Base-by-base conservation (phyloP, 2,888 invertebrate species). In the Julus scandinavius region DNA sequence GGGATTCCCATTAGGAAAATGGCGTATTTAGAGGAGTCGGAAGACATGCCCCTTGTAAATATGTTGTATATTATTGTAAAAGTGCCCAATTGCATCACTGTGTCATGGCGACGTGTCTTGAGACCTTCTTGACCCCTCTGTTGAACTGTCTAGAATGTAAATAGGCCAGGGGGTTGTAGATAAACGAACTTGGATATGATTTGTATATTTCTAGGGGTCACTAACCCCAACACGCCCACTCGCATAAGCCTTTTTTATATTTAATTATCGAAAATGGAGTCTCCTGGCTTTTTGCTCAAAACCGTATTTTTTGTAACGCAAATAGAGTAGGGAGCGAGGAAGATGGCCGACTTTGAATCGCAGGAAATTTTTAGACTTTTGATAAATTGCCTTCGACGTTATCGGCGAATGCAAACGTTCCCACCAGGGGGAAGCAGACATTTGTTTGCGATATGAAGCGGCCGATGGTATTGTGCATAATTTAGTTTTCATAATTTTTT, bases 281-380 rank as follows among this genome's bases (percentile, higher is more conserved):
- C n/a, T 63, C 63, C 63, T 63, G 63, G 63, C 63, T 63, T 17
- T 63, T 63, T 63, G 63, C 63, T 63, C 63, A 63, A 63, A 63
- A 63, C 63, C 7, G 7, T 20, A 63, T 63, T 63, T 63, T 54
- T 63, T 63, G 63, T 63, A 63, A 20, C 17, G 17, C 63, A 63
- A n/a, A 7, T 63, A 63, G 63, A 63, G 63, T 63, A 20, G 63
- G 20, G 20, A 7, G 63, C 63, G 20, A 63, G n/a, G 20, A 63
- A 20, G 20, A 63, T 63, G 63, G 20, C 63, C 63, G 20, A 20
- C 63, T n/a, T n/a, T 63, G 63, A n/a, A n/a, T 63, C 63, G 20
- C 63, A 63, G 45, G 63, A 63, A n/a, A 63, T 63, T n/a, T 63
- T 17, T 63, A 63, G 63, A 17, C n/a, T 54, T 63, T 63, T 63